Conservation (phyloP, 1,140 invertebrate genomes). For the Drosophila parvula region DNA sequence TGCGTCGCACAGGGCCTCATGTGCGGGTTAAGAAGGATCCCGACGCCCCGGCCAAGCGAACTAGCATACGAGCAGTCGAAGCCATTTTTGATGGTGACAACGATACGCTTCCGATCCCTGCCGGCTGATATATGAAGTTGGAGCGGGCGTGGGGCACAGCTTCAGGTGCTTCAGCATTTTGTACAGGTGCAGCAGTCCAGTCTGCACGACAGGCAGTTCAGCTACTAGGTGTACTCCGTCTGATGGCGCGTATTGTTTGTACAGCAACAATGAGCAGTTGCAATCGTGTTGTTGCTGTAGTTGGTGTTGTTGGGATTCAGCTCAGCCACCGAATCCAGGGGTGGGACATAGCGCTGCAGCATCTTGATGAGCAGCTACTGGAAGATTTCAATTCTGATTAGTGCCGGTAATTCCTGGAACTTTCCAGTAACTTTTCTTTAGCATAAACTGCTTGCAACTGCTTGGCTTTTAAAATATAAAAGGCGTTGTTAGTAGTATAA, state of each 20-base stretch:
- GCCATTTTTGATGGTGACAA: conserved; percentile 96
- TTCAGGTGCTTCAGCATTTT: conserved; percentile 96
- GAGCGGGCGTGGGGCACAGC: conserved; percentile 96
- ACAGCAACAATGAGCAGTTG: conserved; percentile 89
- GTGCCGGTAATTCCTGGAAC: too few relatives aligned
- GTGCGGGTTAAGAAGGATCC: conserved; percentile 88
- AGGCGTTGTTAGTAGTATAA: too few relatives aligned
- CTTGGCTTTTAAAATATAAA: too few relatives aligned
- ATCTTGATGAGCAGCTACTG: conserved; percentile 89
- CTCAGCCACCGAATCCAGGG: conserved; percentile 48
- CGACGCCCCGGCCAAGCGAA: conserved; percentile 90
- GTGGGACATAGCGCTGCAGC: conserved; percentile 70
- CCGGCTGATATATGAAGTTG: conserved; percentile 90
- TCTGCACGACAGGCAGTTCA: conserved; percentile 97
- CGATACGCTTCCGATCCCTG: conserved; percentile 92
- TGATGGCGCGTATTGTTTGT: conserved; percentile 97
- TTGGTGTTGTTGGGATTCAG: conserved; percentile 85
- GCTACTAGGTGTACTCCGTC: conserved; percentile 95
- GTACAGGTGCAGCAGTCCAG: conserved; percentile 95
- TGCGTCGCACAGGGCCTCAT: conserved; percentile 91
- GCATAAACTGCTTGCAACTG: too few relatives aligned
- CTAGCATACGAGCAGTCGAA: conserved; percentile 98
- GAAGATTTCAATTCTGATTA: too few relatives aligned
- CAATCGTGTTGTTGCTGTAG: conserved; percentile 62
- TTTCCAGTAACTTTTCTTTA: too few relatives aligned